Evolutionary conservation across 2,888 invertebrate species (phyloP), one percentile per base, ranked within the genome.

Genomic region (Drepana falcataria): DNA sequence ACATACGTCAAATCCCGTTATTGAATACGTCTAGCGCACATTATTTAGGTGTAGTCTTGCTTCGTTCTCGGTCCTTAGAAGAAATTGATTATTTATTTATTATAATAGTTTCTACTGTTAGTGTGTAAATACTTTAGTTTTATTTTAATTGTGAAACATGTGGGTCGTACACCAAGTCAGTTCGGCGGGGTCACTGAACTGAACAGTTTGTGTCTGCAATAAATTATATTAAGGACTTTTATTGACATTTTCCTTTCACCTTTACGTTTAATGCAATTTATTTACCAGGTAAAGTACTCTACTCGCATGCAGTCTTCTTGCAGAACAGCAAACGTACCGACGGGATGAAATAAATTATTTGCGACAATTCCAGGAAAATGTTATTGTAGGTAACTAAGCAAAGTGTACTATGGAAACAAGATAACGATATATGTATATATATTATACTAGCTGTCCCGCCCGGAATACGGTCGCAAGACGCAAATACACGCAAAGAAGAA

Each of bases 161-260:
- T 81, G 84, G 85, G 81, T 76, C 81, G 80, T 79, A 80, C 85
- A 80, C 83, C 79, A 77, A 75, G 69, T 74, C 79, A 75, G 86
- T 85, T 83, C 84, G 73, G 85, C 85, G 87, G 85, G 86, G 86
- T 83, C 73, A 77, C 83, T 83, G 87, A 69, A 83, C 85, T 86
- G 85, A 77, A 83, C 76, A 73, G 76, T 86, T 85, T 84, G 87
- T 88, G 87, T 88, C 87, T 89, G 90, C 90, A 91, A 91, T 91
- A 90, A 89, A 90, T 79, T 86, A 85, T 75, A 75, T 63, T 87
- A 87, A 85, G 85, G 73, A 79, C 75, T 77, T 64, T 55, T 49
- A 58, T 37, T 56, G 53, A 34, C 48, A 59, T 66, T 73, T 73
- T 74, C 65, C 67, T 69, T 73, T 67, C 54, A 40, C 37, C 4